Evolutionary conservation across 2,888 invertebrate species (phyloP).

Genomic region (Agonum fuliginosum): DNA sequence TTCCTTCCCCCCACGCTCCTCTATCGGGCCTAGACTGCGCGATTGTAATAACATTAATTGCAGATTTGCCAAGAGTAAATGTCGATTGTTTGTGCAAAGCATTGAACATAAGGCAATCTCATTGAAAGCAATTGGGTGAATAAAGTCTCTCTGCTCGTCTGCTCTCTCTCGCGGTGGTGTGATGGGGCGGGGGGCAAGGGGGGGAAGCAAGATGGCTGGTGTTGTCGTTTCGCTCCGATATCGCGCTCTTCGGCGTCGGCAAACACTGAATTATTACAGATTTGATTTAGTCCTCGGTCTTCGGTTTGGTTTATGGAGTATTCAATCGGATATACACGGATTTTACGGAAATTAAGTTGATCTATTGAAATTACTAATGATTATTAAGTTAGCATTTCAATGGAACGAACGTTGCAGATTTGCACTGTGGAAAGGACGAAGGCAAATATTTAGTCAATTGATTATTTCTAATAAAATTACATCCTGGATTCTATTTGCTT

Average conservation of each 20-base stretch:
- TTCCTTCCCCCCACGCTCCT: background rate
- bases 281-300: constrained; percentile 46
- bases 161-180: background rate
- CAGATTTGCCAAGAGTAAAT: constrained; percentile 60
- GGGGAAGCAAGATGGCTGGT: constrained; percentile 19
- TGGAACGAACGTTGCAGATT: background rate
- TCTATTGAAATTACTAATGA: constrained; percentile 45
- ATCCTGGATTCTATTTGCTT: background rate
- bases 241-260: constrained; percentile 9
- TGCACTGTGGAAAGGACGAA: background rate
- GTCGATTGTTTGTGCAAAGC: constrained; percentile 56
- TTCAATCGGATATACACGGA: constrained; percentile 27
- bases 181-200: background rate
- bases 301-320: constrained; percentile 27
- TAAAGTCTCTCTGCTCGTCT: no score
- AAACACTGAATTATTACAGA: constrained; percentile 55
- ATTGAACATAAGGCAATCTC: constrained; percentile 58
- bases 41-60: constrained; percentile 60
- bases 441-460: constrained; percentile 12
- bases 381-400: constrained; percentile 11
- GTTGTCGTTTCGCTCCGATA: constrained; percentile 44
- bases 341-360: constrained; percentile 42
- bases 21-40: constrained; percentile 10
- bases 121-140: constrained; percentile 60
- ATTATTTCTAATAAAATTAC: no score